These are phyloP conservation scores for Ceratina japonica DNA, from an alignment of 1,140 invertebrate species.

Conservation along the genomic window DNA sequence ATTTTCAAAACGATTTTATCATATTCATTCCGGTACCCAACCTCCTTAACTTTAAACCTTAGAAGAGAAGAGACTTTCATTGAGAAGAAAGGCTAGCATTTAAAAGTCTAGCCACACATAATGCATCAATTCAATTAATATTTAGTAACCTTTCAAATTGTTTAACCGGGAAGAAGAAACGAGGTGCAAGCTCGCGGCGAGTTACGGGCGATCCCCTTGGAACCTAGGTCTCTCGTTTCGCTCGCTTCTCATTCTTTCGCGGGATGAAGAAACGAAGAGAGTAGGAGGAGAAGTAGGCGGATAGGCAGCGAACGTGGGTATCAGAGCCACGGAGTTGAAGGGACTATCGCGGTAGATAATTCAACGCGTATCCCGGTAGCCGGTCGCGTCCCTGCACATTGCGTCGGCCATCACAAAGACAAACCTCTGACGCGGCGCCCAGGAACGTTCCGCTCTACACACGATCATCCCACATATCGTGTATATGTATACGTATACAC, in stretches of 20 bases:
- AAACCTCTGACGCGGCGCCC: slow-evolving; percentile 75
- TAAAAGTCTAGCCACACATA: too few relatives aligned
- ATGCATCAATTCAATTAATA: not conserved
- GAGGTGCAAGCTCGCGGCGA: slow-evolving; percentile 35
- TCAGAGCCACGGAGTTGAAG: slow-evolving; percentile 64
- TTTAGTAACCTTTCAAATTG: not conserved
- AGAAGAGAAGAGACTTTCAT: too few relatives aligned
- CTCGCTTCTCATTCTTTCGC: slow-evolving; percentile 26
- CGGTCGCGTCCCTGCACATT: slow-evolving; percentile 67
- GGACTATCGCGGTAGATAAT: slow-evolving; percentile 76
- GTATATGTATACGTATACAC: not conserved
- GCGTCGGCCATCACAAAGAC: slow-evolving; percentile 78
- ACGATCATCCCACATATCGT: slow-evolving; percentile 74
- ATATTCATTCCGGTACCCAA: too few relatives aligned
- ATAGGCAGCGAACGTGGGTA: slow-evolving; percentile 62
- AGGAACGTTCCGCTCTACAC: slow-evolving; percentile 72
- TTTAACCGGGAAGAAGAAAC: slow-evolving; percentile 5
- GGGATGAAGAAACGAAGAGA: slow-evolving; percentile 60
- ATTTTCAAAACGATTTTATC: too few relatives aligned
- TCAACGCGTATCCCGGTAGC: slow-evolving; percentile 79
- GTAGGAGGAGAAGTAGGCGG: slow-evolving; percentile 48
- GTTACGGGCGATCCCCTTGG: slow-evolving; percentile 40
- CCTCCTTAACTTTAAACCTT: too few relatives aligned
- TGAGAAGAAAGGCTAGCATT: too few relatives aligned
- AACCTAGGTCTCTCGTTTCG: slow-evolving; percentile 17